Evolutionary conservation across 2,113 vertebrate genomes (phyloP).

Genomic region (Esox niger): DNA sequence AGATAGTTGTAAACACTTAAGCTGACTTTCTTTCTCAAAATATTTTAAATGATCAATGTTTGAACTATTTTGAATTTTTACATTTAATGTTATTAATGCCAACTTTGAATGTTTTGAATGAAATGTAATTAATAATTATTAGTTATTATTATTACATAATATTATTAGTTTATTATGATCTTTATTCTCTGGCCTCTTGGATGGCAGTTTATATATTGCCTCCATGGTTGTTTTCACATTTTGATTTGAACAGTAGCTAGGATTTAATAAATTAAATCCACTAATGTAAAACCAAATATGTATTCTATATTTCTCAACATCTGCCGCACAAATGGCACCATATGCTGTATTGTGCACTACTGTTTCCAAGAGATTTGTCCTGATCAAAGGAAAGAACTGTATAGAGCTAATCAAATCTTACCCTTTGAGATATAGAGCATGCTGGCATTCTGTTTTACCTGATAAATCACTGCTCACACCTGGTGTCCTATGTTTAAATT

Average conservation of each 20-base stretch:
- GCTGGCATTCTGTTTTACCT: background rate
- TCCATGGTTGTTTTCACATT: slow-evolving; percentile 53
- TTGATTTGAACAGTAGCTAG: slow-evolving; percentile 42
- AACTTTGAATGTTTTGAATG: too few species aligned
- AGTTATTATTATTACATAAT: too few species aligned
- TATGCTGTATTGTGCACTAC: too few species aligned
- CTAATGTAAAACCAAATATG: slow-evolving; percentile 42
- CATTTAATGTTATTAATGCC: too few species aligned
- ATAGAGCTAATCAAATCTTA: too few species aligned
- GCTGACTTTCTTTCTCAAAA: too few species aligned
- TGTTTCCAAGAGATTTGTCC: too few species aligned
- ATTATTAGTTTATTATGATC: slow-evolving; percentile 69
- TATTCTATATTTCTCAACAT: slow-evolving; percentile 56
- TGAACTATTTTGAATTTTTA: too few species aligned
- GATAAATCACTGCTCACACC: slow-evolving; percentile 24
- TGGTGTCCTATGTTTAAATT: slow-evolving; percentile 54
- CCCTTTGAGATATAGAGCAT: background rate
- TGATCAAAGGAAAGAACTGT: too few species aligned
- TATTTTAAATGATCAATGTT: too few species aligned
- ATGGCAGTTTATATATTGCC: slow-evolving; percentile 1
- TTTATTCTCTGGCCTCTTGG: slow-evolving; percentile 45
- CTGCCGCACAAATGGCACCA: slow-evolving; percentile 28
- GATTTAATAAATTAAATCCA: slow-evolving; percentile 57
- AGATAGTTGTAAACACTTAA: too few species aligned
- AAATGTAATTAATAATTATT: too few species aligned